Evolutionary conservation across 2,888 invertebrate genomes (phyloP), one percentile per base, ranked within the genome.

Genomic region (Perizoma affinitatum): DNA sequence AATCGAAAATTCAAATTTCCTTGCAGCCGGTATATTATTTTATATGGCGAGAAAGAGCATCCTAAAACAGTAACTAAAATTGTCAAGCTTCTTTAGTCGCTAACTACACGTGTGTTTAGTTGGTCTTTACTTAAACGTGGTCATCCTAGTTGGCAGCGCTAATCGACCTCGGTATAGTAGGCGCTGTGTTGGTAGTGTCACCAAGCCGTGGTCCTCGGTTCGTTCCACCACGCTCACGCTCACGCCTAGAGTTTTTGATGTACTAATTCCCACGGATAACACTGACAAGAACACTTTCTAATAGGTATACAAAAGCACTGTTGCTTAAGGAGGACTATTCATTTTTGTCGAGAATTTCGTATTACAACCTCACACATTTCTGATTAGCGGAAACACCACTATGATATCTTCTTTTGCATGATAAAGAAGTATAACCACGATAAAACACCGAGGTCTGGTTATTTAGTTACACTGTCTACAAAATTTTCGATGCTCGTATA

Each of bases 191-290:
- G 74, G 78, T 76, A 78, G 79, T 80, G 83, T 79, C 88, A 84
- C 85, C 88, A 84, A 83, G 75, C 73, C 67, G 79, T 88, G 90
- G 74, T 74, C 75, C 65, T 73, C 80, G 73, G 73, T 90, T 90
- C 87, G 90, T 87, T 87, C 87, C 90, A 75, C 76, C 78, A 78
- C 74, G 79, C 74, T 78, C 81, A 76, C 77, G 75, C 74, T 70
- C 69, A 60, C 64, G 70, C 71, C 66, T 67, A 59, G 63, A 63
- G 65, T 34, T 54, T n/a, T 73, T 66, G 71, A 68, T 73, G 74
- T 71, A 72, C 70, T 68, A 66, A 71, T 82, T 83, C 82, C 78
- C 81, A 82, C 81, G 79, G 54, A 68, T 10, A 48, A 58, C 49
- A 57, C 45, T n/a, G 33, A 67, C 52, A 67, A 65, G 67, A 67